phyloP scores from a whole-genome alignment of 1,140 invertebrate species.

The Cotesia typhae region DNA sequence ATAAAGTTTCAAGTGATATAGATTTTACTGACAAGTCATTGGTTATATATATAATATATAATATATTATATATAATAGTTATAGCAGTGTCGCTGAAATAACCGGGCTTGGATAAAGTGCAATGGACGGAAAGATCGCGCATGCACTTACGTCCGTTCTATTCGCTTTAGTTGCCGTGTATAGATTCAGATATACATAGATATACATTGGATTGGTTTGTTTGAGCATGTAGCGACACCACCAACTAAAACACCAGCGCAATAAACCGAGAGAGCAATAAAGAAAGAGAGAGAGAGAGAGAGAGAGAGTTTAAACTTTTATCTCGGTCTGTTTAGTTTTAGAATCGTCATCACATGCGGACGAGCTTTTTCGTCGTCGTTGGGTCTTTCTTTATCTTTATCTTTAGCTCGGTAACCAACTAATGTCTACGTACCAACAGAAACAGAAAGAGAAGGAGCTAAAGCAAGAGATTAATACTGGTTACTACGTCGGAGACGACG shows the following conservation, averaged over 20 bases:
- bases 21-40: no score
- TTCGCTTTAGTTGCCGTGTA: slow-evolving; percentile 19
- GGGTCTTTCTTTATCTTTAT: no score
- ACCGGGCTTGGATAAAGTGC: slow-evolving; percentile 60
- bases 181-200: slow-evolving; percentile 13
- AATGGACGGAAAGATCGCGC: slow-evolving; percentile 53
- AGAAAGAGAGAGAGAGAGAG: no score
- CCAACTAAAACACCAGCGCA: background rate
- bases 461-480: no score
- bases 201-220: slow-evolving; percentile 5
- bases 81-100: slow-evolving; percentile 59
- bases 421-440: no score
- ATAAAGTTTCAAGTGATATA: no score
- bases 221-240: background rate
- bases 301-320: no score
- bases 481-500: slow-evolving; percentile 23
- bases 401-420: no score
- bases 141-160: slow-evolving; percentile 34
- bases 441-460: no score
- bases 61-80: background rate
- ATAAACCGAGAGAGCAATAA: background rate
- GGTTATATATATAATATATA: no score
- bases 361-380: no score
- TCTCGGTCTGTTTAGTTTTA: no score
- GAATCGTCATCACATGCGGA: background rate